These are phyloP conservation scores for Drosophila heteroneura DNA, from an alignment of 2,888 invertebrate species.

Conservation along the genomic window DNA sequence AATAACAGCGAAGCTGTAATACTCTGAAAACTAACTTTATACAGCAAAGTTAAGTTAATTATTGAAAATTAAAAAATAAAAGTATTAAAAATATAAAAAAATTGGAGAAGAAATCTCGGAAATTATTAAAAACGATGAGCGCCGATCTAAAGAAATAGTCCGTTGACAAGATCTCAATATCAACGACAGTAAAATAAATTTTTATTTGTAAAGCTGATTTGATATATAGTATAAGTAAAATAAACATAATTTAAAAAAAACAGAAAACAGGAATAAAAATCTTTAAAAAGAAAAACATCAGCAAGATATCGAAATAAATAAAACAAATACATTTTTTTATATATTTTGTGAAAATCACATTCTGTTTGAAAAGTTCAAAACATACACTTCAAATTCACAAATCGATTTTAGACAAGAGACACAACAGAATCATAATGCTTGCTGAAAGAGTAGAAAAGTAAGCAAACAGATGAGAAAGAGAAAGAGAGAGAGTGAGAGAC, in stretches of 20 bases:
- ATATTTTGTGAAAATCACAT: not conserved
- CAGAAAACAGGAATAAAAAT: not conserved
- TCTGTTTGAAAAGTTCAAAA: not conserved
- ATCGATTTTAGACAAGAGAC: not conserved
- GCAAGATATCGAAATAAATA: not conserved
- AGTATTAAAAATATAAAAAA: not conserved
- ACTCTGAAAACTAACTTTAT: not conserved
- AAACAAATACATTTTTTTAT: fast-evolving
- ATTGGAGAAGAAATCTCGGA: not conserved
- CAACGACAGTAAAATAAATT: no score
- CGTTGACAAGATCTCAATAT: no score
- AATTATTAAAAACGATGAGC: not conserved
- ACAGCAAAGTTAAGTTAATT: not conserved
- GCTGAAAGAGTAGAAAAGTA: not conserved
- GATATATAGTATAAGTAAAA: not conserved
- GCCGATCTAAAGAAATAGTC: not conserved
- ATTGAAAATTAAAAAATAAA: not conserved
- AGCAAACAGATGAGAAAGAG: slow-evolving; percentile 14
- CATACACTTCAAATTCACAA: not conserved
- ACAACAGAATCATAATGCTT: not conserved
- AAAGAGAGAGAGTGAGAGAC: slow-evolving; percentile 6
- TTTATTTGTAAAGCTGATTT: no score
- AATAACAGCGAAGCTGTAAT: not conserved
- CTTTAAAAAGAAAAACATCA: not conserved
- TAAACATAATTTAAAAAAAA: not conserved